Evolutionary conservation across 2,888 invertebrate species (phyloP).

Genomic region (Nephrocerus scutellatus): DNA sequence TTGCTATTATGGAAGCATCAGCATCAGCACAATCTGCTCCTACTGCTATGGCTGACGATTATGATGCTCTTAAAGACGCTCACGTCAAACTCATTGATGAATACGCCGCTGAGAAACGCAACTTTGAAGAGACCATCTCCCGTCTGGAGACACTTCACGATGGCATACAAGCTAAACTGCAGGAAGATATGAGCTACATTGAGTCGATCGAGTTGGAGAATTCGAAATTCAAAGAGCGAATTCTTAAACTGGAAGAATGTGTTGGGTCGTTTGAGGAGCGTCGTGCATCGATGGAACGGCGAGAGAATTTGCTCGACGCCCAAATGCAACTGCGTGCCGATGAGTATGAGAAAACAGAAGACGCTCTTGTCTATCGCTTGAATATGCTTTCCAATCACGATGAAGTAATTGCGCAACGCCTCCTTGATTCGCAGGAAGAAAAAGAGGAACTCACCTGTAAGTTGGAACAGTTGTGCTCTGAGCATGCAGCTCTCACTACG

Average conservation of each 20-base stretch:
- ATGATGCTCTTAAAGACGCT: constrained; percentile 25
- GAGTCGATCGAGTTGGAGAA: constrained; percentile 66
- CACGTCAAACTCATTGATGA: constrained; percentile 28
- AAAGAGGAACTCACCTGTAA: constrained; percentile 50
- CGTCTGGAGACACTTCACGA: constrained; percentile 40
- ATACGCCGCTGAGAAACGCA: constrained; percentile 30
- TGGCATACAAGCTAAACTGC: constrained; percentile 58
- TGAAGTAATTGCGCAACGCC: constrained; percentile 54
- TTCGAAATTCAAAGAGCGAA: constrained; percentile 56
- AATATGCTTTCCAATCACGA: constrained; percentile 57
- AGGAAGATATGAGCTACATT: constrained; percentile 66
- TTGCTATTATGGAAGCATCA: constrained; percentile 10
- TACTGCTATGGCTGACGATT: constrained; percentile 14
- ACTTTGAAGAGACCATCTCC: constrained; percentile 35
- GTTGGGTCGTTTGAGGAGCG: constrained; percentile 56
- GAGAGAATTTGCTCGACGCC: constrained; percentile 56
- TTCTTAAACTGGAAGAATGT: constrained; percentile 60
- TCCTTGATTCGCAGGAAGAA: constrained; percentile 53
- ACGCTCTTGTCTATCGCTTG: constrained; percentile 57
- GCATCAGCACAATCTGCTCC: constrained; percentile 9
- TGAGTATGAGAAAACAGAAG: constrained; percentile 58
- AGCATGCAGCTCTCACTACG: constrained; percentile 45
- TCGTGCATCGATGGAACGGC: constrained; percentile 55
- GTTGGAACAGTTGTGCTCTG: constrained; percentile 48
- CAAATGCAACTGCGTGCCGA: constrained; percentile 56